These are phyloP conservation scores for Macrotus californicus DNA, from an alignment of 2,113 vertebrate species.

Conservation along the genomic window DNA sequence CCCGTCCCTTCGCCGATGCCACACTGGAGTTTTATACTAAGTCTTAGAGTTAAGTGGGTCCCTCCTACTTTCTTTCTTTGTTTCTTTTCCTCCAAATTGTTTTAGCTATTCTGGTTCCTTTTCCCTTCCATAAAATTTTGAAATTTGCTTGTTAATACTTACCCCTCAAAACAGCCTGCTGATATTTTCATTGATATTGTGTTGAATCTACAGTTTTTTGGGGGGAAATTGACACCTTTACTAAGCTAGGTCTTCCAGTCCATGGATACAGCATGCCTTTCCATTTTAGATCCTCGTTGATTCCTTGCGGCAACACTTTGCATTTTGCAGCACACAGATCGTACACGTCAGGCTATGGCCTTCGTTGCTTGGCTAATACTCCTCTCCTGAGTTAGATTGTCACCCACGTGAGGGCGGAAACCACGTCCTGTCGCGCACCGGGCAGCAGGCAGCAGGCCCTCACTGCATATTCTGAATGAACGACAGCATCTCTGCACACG, in stretches of 20 bases:
- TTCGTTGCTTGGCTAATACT: background rate
- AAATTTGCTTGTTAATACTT: background rate
- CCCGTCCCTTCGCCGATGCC: background rate
- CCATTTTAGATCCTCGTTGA: background rate
- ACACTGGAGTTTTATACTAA: background rate
- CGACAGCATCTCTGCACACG: background rate
- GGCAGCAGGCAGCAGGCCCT: background rate
- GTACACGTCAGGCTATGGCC: too few relatives aligned
- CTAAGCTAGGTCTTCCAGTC: background rate
- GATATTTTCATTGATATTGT: background rate
- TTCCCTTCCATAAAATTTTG: background rate
- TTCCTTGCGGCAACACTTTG: background rate
- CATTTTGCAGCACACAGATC: background rate
- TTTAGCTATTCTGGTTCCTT: background rate
- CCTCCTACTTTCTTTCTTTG: background rate
- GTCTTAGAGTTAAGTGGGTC: background rate
- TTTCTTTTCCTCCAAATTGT: background rate
- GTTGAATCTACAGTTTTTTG: background rate
- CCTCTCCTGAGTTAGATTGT: background rate
- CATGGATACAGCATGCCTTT: background rate
- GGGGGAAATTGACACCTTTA: background rate
- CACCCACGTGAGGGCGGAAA: background rate
- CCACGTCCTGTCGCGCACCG: fast-evolving
- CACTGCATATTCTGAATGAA: background rate
- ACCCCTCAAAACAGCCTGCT: background rate